These are phyloP conservation scores for Dryobates pubescens DNA, from an alignment of 2,797 vertebrate genomes.

Conservation along the genomic window DNA sequence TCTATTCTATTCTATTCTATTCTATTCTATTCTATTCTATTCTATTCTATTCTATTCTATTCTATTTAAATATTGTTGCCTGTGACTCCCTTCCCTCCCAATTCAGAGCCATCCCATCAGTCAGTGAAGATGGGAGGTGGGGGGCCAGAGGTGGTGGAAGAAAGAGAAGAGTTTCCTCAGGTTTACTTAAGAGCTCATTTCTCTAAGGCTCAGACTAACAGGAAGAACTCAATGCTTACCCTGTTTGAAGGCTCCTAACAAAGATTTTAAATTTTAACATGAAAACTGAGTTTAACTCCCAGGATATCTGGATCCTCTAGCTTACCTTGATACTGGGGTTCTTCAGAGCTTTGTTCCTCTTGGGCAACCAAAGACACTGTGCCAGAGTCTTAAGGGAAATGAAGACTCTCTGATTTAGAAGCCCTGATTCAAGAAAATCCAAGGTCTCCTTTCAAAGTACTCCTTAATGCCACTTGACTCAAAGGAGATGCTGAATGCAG, in stretches of 20 bases:
- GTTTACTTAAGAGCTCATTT: neutral
- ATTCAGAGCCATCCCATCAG: neutral
- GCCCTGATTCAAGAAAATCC: slow-evolving; percentile 5
- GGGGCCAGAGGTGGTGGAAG: too few species aligned
- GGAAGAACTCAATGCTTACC: neutral
- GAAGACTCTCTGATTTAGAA: neutral
- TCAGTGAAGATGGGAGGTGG: neutral
- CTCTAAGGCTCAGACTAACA: neutral
- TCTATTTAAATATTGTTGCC: neutral
- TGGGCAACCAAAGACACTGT: fast-evolving
- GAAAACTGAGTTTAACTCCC: neutral
- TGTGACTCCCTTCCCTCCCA: neutral
- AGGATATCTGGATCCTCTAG: neutral
- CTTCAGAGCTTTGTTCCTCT: neutral
- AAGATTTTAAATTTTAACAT: neutral
- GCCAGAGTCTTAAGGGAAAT: neutral
- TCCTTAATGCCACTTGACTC: slow-evolving; percentile 19
- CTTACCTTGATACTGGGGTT: neutral
- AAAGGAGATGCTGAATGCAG: slow-evolving; percentile 16
- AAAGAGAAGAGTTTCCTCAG: neutral
- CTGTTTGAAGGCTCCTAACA: neutral
- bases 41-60: too few species aligned
- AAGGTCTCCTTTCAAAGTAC: neutral
- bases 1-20: too few species aligned
- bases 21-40: too few species aligned